These are phyloP conservation scores for Hypomecis atomaria DNA, from an alignment of 2,888 invertebrate genomes.

Conservation along the genomic window DNA sequence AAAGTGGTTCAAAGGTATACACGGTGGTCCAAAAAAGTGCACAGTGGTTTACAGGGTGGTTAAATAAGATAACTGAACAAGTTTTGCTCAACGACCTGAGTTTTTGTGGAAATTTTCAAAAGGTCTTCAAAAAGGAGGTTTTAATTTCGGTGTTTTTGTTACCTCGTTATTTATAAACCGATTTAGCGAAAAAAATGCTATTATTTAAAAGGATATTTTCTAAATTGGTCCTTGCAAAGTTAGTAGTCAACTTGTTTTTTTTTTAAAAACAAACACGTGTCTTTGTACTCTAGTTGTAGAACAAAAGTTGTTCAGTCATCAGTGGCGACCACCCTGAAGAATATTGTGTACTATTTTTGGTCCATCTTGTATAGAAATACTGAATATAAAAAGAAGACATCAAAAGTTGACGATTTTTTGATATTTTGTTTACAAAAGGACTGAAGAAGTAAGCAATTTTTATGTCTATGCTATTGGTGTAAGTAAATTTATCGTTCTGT, in stretches of 20 bases:
- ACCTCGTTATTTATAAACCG: no score
- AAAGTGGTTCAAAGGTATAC: constrained; percentile 19
- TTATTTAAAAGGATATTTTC: no score
- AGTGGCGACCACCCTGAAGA: constrained; percentile 9
- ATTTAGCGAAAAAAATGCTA: no score
- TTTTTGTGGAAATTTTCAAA: neutral
- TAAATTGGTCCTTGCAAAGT: neutral
- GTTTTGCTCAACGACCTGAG: constrained; percentile 19
- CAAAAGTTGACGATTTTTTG: neutral
- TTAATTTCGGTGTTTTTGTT: no score
- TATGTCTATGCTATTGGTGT: no score
- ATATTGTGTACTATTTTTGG: constrained; percentile 13
- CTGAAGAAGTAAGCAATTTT: constrained; percentile 1
- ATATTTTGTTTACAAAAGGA: neutral
- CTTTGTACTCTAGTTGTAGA: constrained; percentile 11
- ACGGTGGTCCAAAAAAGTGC: constrained; percentile 6
- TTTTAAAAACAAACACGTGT: neutral
- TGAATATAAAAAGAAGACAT: neutral
- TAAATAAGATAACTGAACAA: constrained; percentile 17
- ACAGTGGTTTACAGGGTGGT: constrained; percentile 10
- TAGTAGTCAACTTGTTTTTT: neutral
- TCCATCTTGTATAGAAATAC: constrained; percentile 10
- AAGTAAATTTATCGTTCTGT: no score
- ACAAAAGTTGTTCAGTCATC: constrained; percentile 32
- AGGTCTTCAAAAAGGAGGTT: no score